phyloP scores from a whole-genome alignment of 2,113 vertebrate genomes.

The Cyanoderma ruficeps region DNA sequence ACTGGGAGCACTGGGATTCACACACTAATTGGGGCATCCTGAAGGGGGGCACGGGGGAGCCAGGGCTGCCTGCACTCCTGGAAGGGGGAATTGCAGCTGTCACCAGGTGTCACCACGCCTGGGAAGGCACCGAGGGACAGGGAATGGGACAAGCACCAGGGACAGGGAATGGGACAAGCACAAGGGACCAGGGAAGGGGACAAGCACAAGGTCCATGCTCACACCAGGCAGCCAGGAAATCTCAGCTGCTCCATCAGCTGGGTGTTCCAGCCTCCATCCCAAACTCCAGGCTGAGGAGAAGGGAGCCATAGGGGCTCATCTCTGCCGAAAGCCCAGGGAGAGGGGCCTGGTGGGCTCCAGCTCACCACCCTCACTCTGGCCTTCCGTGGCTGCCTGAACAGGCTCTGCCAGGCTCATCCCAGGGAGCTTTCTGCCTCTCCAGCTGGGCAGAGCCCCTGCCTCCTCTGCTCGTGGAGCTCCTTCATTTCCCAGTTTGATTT shows the following conservation, averaged over 20 bases:
- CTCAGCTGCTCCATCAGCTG: neutral
- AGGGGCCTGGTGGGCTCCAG: neutral
- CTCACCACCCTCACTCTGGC: neutral
- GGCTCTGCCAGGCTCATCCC: neutral
- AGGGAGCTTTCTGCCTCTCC: neutral
- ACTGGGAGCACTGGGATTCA: neutral
- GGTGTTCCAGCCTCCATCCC: neutral
- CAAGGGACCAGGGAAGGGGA: no score
- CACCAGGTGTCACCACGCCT: rapidly evolving
- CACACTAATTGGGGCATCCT: neutral
- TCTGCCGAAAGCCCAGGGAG: neutral
- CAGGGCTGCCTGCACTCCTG: neutral
- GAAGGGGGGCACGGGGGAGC: neutral
- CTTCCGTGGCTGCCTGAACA: neutral
- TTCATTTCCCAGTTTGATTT: neutral
- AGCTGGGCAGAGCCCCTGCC: neutral
- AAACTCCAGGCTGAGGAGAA: neutral
- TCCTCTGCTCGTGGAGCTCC: neutral
- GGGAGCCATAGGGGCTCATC: neutral
- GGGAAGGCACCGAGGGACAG: neutral
- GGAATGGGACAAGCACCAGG: no score
- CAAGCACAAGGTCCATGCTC: neutral
- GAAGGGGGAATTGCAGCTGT: neutral
- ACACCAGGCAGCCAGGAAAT: no score
- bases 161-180: no score